phyloP scores from a whole-genome alignment of 1,140 invertebrate species.

The Caenorhabditis elegans region WBcel235 BX284604.4:11166501-11167000 shows the following conservation, averaged over 20 bases:
- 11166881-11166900: too few species aligned
- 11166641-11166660: slow-evolving; percentile 14
- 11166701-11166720: slow-evolving; percentile 1
- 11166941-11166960: too few species aligned
- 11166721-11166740: background rate
- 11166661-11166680: background rate
- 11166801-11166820: too few species aligned
- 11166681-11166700: background rate
- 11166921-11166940: too few species aligned
- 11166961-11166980: too few species aligned
- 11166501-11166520: background rate
- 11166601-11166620: slow-evolving; percentile 16
- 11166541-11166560: slow-evolving; percentile 10
- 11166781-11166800: slow-evolving; percentile 4
- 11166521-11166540: background rate
- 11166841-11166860: too few species aligned
- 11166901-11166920: too few species aligned
- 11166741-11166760: background rate
- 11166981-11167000: too few species aligned
- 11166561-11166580: background rate
- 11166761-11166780: background rate
- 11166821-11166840: too few species aligned
- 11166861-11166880: too few species aligned
- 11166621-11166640: slow-evolving; percentile 26
- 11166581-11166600: background rate